Evolutionary conservation across 1,140 invertebrate genomes (phyloP).

Genomic region (Ericerus pela): DNA sequence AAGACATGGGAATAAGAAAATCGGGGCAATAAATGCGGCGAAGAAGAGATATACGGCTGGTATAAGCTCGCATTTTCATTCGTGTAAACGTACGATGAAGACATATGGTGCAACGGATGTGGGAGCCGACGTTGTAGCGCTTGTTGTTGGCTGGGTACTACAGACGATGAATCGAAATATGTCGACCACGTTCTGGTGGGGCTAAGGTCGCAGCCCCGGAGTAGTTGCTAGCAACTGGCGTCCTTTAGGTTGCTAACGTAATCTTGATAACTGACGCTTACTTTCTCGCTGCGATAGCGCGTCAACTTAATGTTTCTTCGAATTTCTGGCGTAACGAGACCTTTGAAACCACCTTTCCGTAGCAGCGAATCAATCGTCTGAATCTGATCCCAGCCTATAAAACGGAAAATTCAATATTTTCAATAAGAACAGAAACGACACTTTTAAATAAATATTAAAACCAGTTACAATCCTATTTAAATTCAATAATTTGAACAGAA

Average conservation of each 20-base stretch:
- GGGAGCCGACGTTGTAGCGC: too few relatives aligned
- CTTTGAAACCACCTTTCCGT: conserved; percentile 91
- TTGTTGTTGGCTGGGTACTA: conserved; percentile 1
- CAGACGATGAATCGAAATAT: not conserved
- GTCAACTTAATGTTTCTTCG: conserved; percentile 81
- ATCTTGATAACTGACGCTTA: conserved; percentile 67
- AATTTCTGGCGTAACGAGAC: conserved; percentile 71
- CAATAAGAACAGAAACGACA: not conserved
- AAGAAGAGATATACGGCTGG: not conserved
- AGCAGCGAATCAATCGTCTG: conserved; percentile 96
- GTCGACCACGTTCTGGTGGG: conserved; percentile 2
- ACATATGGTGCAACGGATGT: not conserved
- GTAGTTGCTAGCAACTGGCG: conserved; percentile 41
- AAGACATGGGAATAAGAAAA: conserved; percentile 1
- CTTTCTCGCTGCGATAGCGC: conserved; percentile 82
- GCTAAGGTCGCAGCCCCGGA: conserved; percentile 21
- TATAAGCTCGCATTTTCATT: not conserved
- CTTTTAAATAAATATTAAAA: not conserved
- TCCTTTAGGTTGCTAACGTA: conserved; percentile 48
- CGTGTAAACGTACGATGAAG: not conserved
- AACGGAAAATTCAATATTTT: not conserved
- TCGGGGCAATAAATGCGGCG: not conserved
- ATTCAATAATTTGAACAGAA: not conserved
- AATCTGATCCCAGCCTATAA: conserved; percentile 79
- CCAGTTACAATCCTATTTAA: not conserved